These are phyloP conservation scores for Drosophila takahashii DNA, from an alignment of 1,140 invertebrate genomes.

Conservation along the genomic window DNA sequence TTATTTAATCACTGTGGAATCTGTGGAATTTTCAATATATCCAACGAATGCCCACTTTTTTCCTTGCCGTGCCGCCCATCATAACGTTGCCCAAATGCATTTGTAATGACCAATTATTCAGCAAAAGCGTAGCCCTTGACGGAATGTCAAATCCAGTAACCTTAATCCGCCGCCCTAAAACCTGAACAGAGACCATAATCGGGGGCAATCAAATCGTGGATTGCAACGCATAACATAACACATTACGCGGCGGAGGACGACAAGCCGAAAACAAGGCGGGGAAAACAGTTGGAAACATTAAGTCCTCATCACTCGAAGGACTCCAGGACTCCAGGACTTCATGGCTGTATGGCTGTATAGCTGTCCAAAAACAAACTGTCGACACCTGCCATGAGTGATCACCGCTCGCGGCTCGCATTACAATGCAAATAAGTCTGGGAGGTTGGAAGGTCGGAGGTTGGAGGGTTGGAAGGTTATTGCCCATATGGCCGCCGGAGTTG, in stretches of 20 bases:
- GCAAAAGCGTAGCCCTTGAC: neutral
- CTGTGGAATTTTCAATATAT: no score
- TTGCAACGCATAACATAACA: constrained; percentile 42
- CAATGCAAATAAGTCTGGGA: constrained; percentile 42
- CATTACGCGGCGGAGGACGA: constrained; percentile 7
- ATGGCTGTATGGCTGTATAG: neutral
- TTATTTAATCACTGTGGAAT: no score
- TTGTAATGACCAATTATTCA: constrained; percentile 30
- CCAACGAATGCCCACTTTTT: no score
- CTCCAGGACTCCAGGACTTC: neutral
- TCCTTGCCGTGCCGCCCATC: neutral
- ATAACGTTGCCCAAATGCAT: constrained; percentile 17
- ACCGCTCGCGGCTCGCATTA: constrained; percentile 49
- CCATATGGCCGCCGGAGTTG: constrained; percentile 48
- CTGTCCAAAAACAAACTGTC: constrained; percentile 43
- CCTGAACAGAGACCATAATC: constrained; percentile 37
- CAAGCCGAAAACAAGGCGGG: neutral
- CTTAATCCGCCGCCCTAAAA: constrained; percentile 5
- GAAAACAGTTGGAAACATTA: constrained; percentile 6
- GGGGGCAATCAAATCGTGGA: constrained; percentile 43
- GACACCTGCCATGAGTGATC: constrained; percentile 54
- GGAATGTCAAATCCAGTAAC: constrained; percentile 4
- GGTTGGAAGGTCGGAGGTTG: neutral
- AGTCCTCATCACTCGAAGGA: constrained; percentile 23
- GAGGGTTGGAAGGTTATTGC: constrained; percentile 25